Evolutionary conservation across 2,113 vertebrate genomes (phyloP).

Genomic region (Pogona vitticeps): DNA sequence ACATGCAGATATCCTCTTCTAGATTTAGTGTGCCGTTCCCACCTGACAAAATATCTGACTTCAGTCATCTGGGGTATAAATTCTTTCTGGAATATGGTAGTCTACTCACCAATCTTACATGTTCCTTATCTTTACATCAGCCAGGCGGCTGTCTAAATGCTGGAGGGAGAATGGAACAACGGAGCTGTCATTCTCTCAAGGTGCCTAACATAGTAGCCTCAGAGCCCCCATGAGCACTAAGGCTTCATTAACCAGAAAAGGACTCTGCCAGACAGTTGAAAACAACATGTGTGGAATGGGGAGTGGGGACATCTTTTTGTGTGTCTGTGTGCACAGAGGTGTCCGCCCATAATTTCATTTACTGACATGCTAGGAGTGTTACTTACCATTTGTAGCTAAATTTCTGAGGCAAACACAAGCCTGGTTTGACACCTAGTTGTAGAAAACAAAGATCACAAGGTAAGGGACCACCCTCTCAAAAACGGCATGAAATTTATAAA

Average conservation of each 20-base stretch:
- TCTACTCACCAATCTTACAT: not conserved
- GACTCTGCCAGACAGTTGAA: not conserved
- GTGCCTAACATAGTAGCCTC: not conserved
- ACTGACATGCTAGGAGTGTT: not conserved
- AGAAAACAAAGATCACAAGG: slow-evolving; percentile 28
- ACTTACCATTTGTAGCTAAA: slow-evolving; percentile 79
- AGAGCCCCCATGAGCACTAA: not conserved
- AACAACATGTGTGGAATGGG: not conserved
- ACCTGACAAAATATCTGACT: not conserved
- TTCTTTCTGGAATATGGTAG: not conserved
- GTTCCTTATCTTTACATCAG: slow-evolving; percentile 30
- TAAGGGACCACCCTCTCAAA: not conserved
- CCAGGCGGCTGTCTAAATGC: not conserved
- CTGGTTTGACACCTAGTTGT: slow-evolving; percentile 80
- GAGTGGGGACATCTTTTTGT: not conserved
- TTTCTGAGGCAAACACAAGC: slow-evolving; percentile 81
- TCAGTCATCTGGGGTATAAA: slow-evolving; percentile 14
- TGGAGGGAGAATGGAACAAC: not conserved
- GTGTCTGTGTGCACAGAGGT: not conserved
- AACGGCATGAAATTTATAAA: not conserved
- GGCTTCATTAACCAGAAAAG: slow-evolving; percentile 9
- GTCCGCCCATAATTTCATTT: not conserved
- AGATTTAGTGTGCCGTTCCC: fast-evolving
- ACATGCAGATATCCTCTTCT: not conserved
- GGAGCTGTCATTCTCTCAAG: not conserved